Evolutionary conservation across 2,888 invertebrate genomes (phyloP).

Genomic region (Eustalomyia histrio): DNA sequence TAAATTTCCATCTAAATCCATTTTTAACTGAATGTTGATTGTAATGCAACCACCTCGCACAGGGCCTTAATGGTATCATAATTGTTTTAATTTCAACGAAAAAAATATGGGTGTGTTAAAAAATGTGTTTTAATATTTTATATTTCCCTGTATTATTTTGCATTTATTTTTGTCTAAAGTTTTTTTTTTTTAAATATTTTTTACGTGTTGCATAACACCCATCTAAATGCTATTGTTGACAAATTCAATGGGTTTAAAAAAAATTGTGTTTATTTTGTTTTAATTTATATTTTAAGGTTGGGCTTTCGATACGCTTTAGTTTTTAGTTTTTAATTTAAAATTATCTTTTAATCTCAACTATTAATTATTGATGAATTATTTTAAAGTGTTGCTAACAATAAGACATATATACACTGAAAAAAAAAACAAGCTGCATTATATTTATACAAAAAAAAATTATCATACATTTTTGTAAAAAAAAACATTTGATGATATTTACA

Average conservation of each 20-base stretch:
- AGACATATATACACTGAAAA: too few relatives aligned
- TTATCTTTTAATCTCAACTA: constrained; percentile 13
- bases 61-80: too few relatives aligned
- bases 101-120: constrained; percentile 27
- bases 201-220: constrained; percentile 1
- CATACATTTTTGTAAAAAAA: too few relatives aligned
- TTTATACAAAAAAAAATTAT: too few relatives aligned
- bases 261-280: neutral
- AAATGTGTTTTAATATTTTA: neutral
- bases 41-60: too few relatives aligned
- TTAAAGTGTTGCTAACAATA: neutral
- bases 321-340: constrained; percentile 12
- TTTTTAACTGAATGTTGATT: too few relatives aligned
- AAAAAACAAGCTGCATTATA: too few relatives aligned
- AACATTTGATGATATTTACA: too few relatives aligned
- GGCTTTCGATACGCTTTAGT: neutral
- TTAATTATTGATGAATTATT: neutral
- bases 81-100: too few relatives aligned
- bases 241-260: constrained; percentile 30
- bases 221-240: constrained; percentile 19
- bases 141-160: neutral
- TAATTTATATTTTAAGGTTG: constrained; percentile 27
- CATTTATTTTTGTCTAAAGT: constrained; percentile 4
- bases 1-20: too few relatives aligned
- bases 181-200: neutral